phyloP scores from a whole-genome alignment of 2,888 invertebrate species.

The Conops quadrifasciatus region DNA sequence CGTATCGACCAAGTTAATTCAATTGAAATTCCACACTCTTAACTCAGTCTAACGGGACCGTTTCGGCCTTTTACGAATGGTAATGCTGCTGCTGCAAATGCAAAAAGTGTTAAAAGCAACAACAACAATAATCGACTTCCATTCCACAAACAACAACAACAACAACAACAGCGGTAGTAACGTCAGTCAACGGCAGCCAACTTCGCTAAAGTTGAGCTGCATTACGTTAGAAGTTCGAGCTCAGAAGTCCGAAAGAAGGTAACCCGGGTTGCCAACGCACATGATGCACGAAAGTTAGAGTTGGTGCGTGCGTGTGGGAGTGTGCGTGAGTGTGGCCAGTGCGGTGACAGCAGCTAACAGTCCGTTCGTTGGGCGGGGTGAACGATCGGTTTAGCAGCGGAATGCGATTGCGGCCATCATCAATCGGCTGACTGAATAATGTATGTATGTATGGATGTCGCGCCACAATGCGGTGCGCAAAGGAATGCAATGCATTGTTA shows the following conservation, averaged over 20 bases:
- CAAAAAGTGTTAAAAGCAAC: background rate
- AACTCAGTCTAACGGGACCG: conserved; percentile 29
- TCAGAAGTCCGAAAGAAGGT: background rate
- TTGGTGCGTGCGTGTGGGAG: too few relatives aligned
- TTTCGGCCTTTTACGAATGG: conserved; percentile 17
- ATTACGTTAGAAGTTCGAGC: background rate
- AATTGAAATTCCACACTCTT: conserved; percentile 15
- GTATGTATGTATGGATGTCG: too few relatives aligned
- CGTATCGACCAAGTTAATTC: background rate
- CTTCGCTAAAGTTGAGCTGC: background rate
- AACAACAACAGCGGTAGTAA: background rate
- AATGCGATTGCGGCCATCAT: conserved; percentile 1
- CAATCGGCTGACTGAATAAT: background rate
- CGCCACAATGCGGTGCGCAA: too few relatives aligned
- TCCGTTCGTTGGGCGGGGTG: background rate
- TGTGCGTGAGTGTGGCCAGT: background rate
- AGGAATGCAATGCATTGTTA: too few relatives aligned
- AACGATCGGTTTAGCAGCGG: background rate
- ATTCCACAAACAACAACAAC: conserved; percentile 18
- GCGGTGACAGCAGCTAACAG: background rate
- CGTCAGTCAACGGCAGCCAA: background rate
- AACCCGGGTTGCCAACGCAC: background rate
- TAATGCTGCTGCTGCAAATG: background rate
- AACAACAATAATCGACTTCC: too few relatives aligned
- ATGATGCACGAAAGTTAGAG: background rate